Evolutionary conservation across 2,113 vertebrate genomes (phyloP), one percentile per base, ranked within the genome.

Genomic region (Gavia stellata): DNA sequence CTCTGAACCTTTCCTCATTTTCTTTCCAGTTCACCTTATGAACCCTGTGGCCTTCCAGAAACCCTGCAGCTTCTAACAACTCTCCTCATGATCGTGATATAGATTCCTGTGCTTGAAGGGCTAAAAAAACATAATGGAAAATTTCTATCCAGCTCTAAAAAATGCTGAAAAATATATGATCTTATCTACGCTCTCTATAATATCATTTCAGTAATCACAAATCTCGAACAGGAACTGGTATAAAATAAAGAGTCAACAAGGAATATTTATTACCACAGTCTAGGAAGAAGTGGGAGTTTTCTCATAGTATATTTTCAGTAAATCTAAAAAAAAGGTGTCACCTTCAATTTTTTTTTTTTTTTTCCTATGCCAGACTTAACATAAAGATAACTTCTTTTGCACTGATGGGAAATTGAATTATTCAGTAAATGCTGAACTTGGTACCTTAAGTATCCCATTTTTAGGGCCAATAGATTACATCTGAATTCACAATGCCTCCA

Each of bases 331-430:
- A 66, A 16, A 78, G 10, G 13, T 87, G 31, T 56, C 79, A 78
- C n/a, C 5, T 94, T 84, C 52, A 67, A 75, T 86, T 93, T 94
- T 81, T 75, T 81, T 65, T 34, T 45, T 95, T 92, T 94, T 17
- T 56, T 83, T 86, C 61, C 12, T 68, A 38, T 50, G 29, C 16
- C 47, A 94, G 44, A 84, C 18, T 55, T 77, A 75, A 72, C 25
- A 72, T 62, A 81, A 73, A 68, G 26, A 47, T 65, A 67, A 85
- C 33, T 88, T 82, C 28, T 93, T 78, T 74, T 58, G 31, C 20
- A 45, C 17, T 83, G 11, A 14, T 61, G 45, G 53, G 36, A 80
- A 82, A 88, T 88, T 62, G 70, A 87, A 59, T 84, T 90, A 68
- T 67, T 86, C 50, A 90, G 52, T 73, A 88, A 90, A 78, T 62